These are phyloP conservation scores for Cerastis rubricosa DNA, from an alignment of 2,888 invertebrate species.

Conservation along the genomic window DNA sequence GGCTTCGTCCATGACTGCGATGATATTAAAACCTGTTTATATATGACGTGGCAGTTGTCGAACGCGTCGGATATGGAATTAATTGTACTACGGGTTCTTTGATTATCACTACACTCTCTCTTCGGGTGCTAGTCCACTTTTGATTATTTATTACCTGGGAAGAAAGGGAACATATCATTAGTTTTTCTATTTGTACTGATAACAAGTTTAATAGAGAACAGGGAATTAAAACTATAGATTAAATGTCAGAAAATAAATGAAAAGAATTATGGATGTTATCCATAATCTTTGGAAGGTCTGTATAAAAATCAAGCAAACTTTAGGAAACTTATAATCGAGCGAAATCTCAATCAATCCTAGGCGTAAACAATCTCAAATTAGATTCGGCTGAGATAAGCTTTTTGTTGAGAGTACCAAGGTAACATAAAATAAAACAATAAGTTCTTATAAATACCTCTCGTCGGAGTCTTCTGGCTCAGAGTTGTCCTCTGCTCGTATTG, in stretches of 20 bases:
- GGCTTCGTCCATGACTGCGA: constrained; percentile 6
- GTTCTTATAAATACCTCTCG: constrained; percentile 52
- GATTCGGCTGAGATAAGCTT: not conserved
- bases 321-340: not conserved
- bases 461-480: constrained; percentile 65
- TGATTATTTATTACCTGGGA: constrained; percentile 79
- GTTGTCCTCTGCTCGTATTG: constrained; percentile 66
- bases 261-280: not conserved
- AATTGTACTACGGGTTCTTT: constrained; percentile 85
- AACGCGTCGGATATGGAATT: constrained; percentile 83
- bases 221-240: not conserved
- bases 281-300: not conserved
- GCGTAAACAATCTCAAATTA: not conserved
- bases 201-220: not conserved
- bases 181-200: not conserved
- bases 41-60: constrained; percentile 73
- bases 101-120: constrained; percentile 72
- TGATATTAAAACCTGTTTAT: constrained; percentile 31
- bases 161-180: not conserved
- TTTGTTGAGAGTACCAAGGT: not conserved
- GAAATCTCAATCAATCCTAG: not conserved
- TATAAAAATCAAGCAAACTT: not conserved
- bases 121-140: constrained; percentile 67
- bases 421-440: not conserved
- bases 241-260: not conserved